phyloP scores from a whole-genome alignment of 2,113 vertebrate species.

The Hypocryptadius cinnamomeus region DNA sequence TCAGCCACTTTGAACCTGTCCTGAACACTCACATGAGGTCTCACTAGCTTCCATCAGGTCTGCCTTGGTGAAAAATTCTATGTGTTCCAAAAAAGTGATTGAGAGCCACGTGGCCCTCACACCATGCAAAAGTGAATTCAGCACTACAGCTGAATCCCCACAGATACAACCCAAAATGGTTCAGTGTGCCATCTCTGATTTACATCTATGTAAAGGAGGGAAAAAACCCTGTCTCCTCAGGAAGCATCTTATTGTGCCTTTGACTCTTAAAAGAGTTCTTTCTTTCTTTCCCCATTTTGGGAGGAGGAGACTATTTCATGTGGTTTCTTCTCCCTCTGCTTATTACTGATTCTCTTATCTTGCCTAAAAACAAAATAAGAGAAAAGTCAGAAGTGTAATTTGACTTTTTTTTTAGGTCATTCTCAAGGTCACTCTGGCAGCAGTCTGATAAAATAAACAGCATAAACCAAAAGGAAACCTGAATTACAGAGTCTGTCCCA shows the following conservation, averaged over 20 bases:
- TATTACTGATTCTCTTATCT: not conserved
- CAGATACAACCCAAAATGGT: not conserved
- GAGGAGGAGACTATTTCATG: not conserved
- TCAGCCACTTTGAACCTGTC: not conserved
- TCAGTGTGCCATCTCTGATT: not conserved
- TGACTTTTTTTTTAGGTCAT: not conserved
- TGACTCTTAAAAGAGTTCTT: not conserved
- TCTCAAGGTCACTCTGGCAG: not conserved
- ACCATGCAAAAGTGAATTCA: not conserved
- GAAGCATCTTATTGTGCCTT: not conserved
- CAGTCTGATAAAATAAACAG: not conserved
- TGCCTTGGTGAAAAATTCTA: not conserved
- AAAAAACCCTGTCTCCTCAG: not conserved
- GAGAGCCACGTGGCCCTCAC: accelerated
- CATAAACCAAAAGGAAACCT: not conserved
- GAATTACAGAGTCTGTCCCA: not conserved
- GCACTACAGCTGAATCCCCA: not conserved
- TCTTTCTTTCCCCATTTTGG: not conserved
- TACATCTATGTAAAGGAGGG: not conserved
- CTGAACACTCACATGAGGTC: not conserved
- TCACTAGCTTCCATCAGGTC: not conserved
- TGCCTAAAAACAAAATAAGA: not conserved
- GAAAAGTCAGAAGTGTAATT: not conserved
- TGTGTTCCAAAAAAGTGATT: not conserved
- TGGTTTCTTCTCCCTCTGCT: not conserved